These are phyloP conservation scores for Reticulitermes speratus DNA, from an alignment of 1,140 invertebrate species.

Conservation along the genomic window DNA sequence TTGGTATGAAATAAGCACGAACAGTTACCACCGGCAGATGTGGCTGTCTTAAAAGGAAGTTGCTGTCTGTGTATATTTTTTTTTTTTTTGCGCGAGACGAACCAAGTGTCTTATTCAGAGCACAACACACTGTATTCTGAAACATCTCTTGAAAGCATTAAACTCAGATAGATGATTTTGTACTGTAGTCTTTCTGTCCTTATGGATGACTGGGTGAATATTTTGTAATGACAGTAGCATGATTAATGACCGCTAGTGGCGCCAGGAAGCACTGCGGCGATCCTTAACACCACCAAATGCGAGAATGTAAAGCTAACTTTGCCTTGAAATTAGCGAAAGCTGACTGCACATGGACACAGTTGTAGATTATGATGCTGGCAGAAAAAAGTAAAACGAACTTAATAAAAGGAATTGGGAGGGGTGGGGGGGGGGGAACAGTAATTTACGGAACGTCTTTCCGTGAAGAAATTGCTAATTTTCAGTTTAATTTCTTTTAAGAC, in stretches of 20 bases:
- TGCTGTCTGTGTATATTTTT: background rate
- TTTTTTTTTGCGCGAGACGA: background rate
- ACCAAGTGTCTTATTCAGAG: background rate
- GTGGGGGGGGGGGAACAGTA: background rate
- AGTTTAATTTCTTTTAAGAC: background rate
- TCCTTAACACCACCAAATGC: background rate
- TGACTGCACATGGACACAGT: background rate
- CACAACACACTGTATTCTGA: background rate
- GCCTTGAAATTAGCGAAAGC: background rate
- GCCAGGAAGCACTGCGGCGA: background rate
- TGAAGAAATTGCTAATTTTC: conserved; percentile 19
- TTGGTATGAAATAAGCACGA: background rate
- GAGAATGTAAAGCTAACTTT: background rate
- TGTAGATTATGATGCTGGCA: background rate
- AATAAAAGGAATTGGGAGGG: background rate
- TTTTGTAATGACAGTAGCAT: conserved; percentile 3
- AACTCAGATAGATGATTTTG: background rate
- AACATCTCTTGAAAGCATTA: background rate
- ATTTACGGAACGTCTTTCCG: background rate
- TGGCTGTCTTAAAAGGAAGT: background rate
- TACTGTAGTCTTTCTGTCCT: background rate
- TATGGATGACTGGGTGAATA: conserved; percentile 11
- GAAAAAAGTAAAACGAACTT: background rate
- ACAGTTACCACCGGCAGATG: background rate
- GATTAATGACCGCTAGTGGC: background rate